Percentiles rank a stretch among this genome's conserved stretches.
These are phyloP conservation scores for Syngnathus rostellatus DNA, from an alignment of 2,797 vertebrate species.

Conservation along the genomic window DNA sequence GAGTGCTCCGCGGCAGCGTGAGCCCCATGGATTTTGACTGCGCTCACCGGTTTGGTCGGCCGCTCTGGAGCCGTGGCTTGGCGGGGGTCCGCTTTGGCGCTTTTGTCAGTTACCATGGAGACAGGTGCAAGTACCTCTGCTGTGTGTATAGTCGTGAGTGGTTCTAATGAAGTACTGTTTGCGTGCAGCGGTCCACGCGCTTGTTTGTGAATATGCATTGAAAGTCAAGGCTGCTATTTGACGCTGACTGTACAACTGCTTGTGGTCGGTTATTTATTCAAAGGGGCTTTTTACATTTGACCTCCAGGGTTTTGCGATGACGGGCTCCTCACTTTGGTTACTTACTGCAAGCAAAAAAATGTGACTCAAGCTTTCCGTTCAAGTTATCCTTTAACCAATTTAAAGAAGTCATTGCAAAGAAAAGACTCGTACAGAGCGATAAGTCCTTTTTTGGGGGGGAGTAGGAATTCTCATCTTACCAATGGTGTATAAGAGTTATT, in stretches of 20 bases:
- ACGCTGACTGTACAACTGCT: conserved; percentile 76
- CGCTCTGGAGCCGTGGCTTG: not conserved
- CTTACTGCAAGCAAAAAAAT: too few species aligned
- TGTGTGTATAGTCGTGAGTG: conserved; percentile 11
- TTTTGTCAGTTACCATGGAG: conserved; percentile 38
- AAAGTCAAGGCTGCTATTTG: conserved; percentile 76
- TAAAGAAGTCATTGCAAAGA: too few species aligned
- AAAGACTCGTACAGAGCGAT: too few species aligned
- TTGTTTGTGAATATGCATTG: conserved; percentile 74
- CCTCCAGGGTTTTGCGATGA: not conserved
- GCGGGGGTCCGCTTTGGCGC: not conserved
- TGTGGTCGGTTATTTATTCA: conserved; percentile 73
- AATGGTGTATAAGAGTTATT: too few species aligned
- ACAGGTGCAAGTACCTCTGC: conserved; percentile 55
- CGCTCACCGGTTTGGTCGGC: not conserved
- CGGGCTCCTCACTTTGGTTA: too few species aligned
- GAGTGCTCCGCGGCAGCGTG: too few species aligned
- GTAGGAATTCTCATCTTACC: too few species aligned
- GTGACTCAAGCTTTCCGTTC: too few species aligned
- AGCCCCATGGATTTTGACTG: too few species aligned
- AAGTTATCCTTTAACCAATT: too few species aligned
- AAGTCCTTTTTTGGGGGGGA: too few species aligned
- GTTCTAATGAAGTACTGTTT: conserved; percentile 1
- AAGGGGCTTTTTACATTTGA: not conserved
- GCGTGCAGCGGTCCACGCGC: conserved; percentile 62